Conservation (phyloP, 1,140 invertebrate genomes). For the Drepana arcuata region DNA sequence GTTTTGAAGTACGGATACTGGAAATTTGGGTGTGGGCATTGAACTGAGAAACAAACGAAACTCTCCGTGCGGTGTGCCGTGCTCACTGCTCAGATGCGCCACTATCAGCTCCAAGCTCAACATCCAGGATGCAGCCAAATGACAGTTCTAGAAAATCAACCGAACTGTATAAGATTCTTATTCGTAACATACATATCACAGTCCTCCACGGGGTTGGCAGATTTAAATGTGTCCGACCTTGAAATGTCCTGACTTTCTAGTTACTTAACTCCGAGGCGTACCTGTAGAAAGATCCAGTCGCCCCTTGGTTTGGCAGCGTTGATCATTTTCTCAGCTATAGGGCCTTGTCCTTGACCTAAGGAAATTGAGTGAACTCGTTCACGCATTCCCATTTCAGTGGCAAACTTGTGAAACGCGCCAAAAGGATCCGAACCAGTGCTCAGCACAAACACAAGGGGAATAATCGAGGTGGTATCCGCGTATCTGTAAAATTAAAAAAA, state of each 20-base stretch:
- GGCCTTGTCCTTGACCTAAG: slow-evolving; percentile 91
- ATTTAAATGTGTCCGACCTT: too few relatives aligned
- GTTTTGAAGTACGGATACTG: slow-evolving; percentile 91
- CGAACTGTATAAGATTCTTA: too few relatives aligned
- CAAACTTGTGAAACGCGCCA: slow-evolving; percentile 83
- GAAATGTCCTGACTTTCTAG: too few relatives aligned
- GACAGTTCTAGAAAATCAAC: slow-evolving; percentile 88
- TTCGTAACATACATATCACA: too few relatives aligned
- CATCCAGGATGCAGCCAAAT: slow-evolving; percentile 95
- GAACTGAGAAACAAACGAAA: slow-evolving; percentile 92
- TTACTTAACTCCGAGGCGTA: too few relatives aligned
- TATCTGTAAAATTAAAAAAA: slow-evolving; percentile 76
- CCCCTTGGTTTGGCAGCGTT: slow-evolving; percentile 79
- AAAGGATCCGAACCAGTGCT: slow-evolving; percentile 94
- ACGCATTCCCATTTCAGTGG: slow-evolving; percentile 83
- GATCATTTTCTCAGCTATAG: slow-evolving; percentile 87
- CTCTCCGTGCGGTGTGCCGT: slow-evolving; percentile 74
- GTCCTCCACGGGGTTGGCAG: too few relatives aligned
- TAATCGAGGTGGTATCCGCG: slow-evolving; percentile 79
- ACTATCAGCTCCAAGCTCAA: slow-evolving; percentile 80
- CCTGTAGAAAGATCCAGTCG: slow-evolving; percentile 89
- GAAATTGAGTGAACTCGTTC: slow-evolving; percentile 88
- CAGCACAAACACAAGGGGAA: slow-evolving; percentile 91
- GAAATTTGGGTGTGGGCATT: slow-evolving; percentile 89
- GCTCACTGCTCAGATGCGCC: slow-evolving; percentile 54